Evolutionary conservation across 1,140 invertebrate species (phyloP).

Genomic region (Drosophila gunungcola): DNA sequence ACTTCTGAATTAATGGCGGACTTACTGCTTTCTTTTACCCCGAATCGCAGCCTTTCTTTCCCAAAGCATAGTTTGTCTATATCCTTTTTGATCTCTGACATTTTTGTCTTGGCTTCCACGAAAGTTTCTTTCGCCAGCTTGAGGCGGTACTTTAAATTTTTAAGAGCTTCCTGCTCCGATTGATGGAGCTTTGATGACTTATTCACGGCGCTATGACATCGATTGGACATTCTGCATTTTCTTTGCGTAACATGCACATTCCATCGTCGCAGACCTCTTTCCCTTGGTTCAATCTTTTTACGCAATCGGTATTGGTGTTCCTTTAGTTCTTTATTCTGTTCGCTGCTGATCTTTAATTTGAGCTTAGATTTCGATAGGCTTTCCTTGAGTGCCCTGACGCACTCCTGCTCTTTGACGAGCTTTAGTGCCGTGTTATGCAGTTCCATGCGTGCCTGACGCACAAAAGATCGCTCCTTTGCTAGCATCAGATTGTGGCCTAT

Average conservation of each 20-base stretch:
- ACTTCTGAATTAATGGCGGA: not conserved
- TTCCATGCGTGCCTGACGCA: not conserved
- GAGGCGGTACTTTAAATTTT: not conserved
- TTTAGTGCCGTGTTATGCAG: not conserved
- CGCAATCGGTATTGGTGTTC: too few species aligned
- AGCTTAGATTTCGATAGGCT: not conserved
- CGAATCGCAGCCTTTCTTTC: not conserved
- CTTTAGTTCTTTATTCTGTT: not conserved
- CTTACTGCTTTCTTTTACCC: not conserved
- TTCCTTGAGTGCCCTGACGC: not conserved
- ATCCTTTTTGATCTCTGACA: not conserved
- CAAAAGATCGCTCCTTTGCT: not conserved
- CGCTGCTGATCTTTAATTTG: not conserved
- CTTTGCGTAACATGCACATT: not conserved
- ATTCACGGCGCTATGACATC: not conserved
- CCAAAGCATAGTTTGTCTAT: not conserved
- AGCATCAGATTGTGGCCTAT: conserved; percentile 12
- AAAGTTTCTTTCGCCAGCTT: not conserved
- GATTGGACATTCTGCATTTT: not conserved
- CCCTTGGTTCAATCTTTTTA: not conserved
- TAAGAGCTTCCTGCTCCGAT: not conserved
- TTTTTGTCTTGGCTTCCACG: not conserved
- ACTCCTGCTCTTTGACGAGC: not conserved
- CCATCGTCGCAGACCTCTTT: not conserved
- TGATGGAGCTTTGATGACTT: not conserved